Percentiles rank a stretch among this genome's conserved stretches.
Conservation (phyloP, 2,797 vertebrate genomes). For the Thalassophryne amazonica region DNA sequence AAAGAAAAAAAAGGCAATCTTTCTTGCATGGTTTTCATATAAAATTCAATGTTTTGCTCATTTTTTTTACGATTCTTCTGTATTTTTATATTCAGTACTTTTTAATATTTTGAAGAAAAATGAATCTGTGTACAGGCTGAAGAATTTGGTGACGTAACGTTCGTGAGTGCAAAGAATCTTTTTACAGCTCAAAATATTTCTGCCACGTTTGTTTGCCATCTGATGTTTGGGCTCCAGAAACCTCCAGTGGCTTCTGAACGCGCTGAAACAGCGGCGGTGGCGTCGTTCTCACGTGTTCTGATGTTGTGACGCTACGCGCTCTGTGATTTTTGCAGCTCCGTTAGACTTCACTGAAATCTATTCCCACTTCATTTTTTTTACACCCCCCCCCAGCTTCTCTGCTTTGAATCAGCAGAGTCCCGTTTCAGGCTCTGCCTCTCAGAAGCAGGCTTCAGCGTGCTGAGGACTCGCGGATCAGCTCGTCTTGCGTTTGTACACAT, state of each 20-base stretch:
- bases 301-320: slow-evolving; percentile 55
- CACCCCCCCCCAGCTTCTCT: too few species aligned
- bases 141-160: slow-evolving; percentile 68
- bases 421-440: slow-evolving; percentile 28
- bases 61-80: slow-evolving; percentile 85
- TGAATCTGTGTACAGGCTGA: slow-evolving; percentile 78
- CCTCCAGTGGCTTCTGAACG: slow-evolving; percentile 75
- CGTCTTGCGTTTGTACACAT: too few species aligned
- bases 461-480: too few species aligned
- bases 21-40: slow-evolving; percentile 81
- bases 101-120: slow-evolving; percentile 84
- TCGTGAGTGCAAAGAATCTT: slow-evolving; percentile 67
- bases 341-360: slow-evolving; percentile 48
- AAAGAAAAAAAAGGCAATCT: slow-evolving; percentile 68
- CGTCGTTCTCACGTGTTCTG: slow-evolving; percentile 34
- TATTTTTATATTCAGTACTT: slow-evolving; percentile 87
- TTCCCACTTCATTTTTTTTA: slow-evolving; percentile 13
- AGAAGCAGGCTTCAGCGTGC: too few species aligned
- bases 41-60: slow-evolving; percentile 79
- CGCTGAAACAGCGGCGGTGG: slow-evolving; percentile 26
- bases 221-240: slow-evolving; percentile 66
- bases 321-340: slow-evolving; percentile 42
- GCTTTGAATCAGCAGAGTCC: slow-evolving; percentile 61
- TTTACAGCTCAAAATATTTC: slow-evolving; percentile 71
- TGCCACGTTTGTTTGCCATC: slow-evolving; percentile 70